Percentiles rank a stretch among this genome's conserved stretches.
These are phyloP conservation scores for Dicentrarchus labrax DNA, from an alignment of 2,113 vertebrate species.

Conservation along the genomic window DNA sequence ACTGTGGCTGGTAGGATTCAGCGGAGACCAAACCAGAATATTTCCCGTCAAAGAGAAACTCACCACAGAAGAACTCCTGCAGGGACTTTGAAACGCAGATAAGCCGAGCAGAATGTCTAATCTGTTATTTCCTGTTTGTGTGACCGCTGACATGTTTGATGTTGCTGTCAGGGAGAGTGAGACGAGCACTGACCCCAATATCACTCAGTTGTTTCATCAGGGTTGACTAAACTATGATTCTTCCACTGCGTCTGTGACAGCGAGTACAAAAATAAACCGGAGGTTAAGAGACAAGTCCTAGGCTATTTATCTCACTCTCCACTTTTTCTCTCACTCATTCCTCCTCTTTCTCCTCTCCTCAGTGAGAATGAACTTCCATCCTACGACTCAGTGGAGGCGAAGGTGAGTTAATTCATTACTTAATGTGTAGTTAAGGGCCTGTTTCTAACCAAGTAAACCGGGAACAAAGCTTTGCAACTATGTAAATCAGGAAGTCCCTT, in stretches of 20 bases:
- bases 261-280: conserved; percentile 1
- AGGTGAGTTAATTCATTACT: conserved; percentile 71
- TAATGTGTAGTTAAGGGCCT: not conserved
- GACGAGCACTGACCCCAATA: conserved; percentile 19
- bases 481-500: too few species aligned
- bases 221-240: not conserved
- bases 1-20: not conserved
- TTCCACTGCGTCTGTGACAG: not conserved
- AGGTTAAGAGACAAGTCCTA: not conserved
- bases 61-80: not conserved
- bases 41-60: not conserved
- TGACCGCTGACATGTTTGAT: conserved; percentile 39
- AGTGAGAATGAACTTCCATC: conserved; percentile 84
- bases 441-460: not conserved
- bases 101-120: conserved; percentile 46
- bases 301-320: not conserved
- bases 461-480: not conserved
- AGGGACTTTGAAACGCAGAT: conserved; percentile 10
- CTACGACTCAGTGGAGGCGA: conserved; percentile 83
- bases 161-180: conserved; percentile 30
- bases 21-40: conserved; percentile 2
- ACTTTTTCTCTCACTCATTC: not conserved
- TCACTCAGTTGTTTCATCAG: conserved; percentile 34
- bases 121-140: conserved; percentile 79
- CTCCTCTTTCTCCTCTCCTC: conserved; percentile 15